Evolutionary conservation across 2,888 invertebrate species (phyloP), one percentile per base, ranked within the genome.

Genomic region (Tuberolachnus salignus): DNA sequence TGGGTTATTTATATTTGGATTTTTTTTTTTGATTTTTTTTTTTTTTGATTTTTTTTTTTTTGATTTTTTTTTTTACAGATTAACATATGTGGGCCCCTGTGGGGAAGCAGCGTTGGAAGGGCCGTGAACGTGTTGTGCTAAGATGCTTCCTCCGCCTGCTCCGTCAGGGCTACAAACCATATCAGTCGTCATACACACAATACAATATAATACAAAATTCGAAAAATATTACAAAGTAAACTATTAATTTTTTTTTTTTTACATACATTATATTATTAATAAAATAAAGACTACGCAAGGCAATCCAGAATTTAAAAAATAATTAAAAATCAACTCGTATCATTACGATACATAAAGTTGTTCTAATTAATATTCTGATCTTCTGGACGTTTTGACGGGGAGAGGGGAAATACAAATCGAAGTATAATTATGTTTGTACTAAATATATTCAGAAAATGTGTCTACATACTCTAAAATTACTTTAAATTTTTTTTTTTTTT

Each of bases 41-140:
- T 70, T 70, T 67, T 34, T 63, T 14, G n/a, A n/a, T n/a, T n/a
- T n/a, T n/a, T n/a, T n/a, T n/a, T n/a, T n/a, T n/a, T n/a, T n/a
- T n/a, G n/a, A n/a, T 53, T 19, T 72, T 63, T 71, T 80, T 78
- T 83, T 82, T 92, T 93, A 93, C 90, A 94, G 94, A 91, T 94
- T 94, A 87, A 94, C 95, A 89, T 95, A 95, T 84, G 95, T 94
- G 84, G 94, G 94, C 88, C 94, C 94, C 88, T 94, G 94, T 72
- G 84, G 84, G 82, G 84, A 84, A 81, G 83, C 83, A 70, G 83
- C 84, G 82, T 83, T 83, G 82, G 83, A 83, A 82, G 84, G 82
- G 78, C 83, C 83, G 82, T 83, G 82, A 82, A 83, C 83, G 81
- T 83, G 81, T 80, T 80, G 82, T 71, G 75, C 80, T 80, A 82